A percentile compares a stretch with the other conserved stretches of the same genome.
Evolutionary conservation across 2,888 invertebrate species (phyloP).

Genomic region (Stenurella melanura): DNA sequence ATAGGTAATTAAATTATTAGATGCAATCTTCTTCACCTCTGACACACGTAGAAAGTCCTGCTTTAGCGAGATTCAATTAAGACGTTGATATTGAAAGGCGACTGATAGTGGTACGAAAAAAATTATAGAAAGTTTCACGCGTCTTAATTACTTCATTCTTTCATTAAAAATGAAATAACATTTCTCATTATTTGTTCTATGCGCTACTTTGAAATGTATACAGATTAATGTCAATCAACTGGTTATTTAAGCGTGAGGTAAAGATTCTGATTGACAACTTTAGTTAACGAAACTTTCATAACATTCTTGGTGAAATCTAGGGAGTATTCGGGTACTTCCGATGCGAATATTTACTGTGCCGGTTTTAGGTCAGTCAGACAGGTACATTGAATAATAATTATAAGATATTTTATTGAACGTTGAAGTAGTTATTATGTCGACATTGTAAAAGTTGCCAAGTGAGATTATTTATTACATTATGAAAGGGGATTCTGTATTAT

Average conservation of each 20-base stretch:
- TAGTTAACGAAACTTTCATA: slow-evolving; percentile 11
- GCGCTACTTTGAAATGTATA: slow-evolving; percentile 6
- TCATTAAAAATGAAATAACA: slow-evolving; percentile 16
- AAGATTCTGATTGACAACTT: slow-evolving; percentile 26
- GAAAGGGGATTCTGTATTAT: too few species aligned
- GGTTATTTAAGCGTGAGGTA: neutral
- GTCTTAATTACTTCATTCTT: slow-evolving; percentile 18
- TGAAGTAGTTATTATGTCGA: too few species aligned
- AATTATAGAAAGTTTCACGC: slow-evolving; percentile 19
- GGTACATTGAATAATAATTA: neutral
- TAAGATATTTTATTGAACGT: too few species aligned
- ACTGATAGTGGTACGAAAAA: slow-evolving; percentile 1
- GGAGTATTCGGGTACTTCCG: neutral
- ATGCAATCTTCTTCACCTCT: slow-evolving; percentile 33
- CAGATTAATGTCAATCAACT: slow-evolving; percentile 23
- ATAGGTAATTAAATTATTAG: slow-evolving; percentile 33
- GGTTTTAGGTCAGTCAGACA: neutral
- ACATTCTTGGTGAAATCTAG: slow-evolving; percentile 13
- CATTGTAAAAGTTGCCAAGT: too few species aligned
- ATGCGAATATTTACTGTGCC: neutral
- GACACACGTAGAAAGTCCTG: slow-evolving; percentile 18
- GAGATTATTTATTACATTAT: too few species aligned
- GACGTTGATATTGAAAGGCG: slow-evolving; percentile 11
- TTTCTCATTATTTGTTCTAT: neutral
- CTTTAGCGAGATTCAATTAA: slow-evolving; percentile 3